phyloP scores from a whole-genome alignment of 2,888 invertebrate genomes.

The Pachycephus smyrnensis region DNA sequence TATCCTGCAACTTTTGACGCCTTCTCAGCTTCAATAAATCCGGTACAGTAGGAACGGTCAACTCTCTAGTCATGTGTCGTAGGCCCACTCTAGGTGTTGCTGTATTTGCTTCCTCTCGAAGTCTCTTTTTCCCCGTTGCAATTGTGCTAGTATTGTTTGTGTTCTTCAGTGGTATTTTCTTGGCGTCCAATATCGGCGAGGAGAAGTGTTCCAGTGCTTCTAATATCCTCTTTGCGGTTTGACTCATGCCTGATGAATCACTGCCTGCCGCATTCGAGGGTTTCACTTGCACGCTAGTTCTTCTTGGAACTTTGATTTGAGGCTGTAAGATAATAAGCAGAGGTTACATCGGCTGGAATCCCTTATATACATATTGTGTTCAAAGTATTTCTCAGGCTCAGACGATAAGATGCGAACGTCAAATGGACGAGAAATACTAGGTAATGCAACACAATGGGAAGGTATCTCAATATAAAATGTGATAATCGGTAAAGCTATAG shows the following conservation, averaged over 20 bases:
- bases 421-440: neutral
- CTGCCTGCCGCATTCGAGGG: conserved; percentile 62
- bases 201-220: conserved; percentile 85
- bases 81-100: conserved; percentile 53
- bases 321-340: conserved; percentile 15
- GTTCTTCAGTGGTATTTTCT: conserved; percentile 75
- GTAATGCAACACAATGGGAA: too few species aligned
- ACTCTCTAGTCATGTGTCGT: conserved; percentile 66
- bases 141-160: conserved; percentile 42
- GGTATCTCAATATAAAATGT: neutral
- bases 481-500: conserved; percentile 1
- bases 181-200: conserved; percentile 83
- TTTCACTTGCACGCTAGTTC: conserved; percentile 67
- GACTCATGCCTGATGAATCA: conserved; percentile 71
- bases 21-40: conserved; percentile 74
- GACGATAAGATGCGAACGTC: neutral
- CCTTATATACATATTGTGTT: neutral
- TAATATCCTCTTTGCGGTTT: conserved; percentile 82
- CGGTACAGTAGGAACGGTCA: conserved; percentile 75
- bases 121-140: conserved; percentile 41
- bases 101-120: conserved; percentile 28
- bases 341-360: neutral
- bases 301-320: conserved; percentile 53
- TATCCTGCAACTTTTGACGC: conserved; percentile 72
- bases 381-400: neutral